Evolutionary conservation across 2,113 vertebrate species (phyloP).

Genomic region (Natator depressus): DNA sequence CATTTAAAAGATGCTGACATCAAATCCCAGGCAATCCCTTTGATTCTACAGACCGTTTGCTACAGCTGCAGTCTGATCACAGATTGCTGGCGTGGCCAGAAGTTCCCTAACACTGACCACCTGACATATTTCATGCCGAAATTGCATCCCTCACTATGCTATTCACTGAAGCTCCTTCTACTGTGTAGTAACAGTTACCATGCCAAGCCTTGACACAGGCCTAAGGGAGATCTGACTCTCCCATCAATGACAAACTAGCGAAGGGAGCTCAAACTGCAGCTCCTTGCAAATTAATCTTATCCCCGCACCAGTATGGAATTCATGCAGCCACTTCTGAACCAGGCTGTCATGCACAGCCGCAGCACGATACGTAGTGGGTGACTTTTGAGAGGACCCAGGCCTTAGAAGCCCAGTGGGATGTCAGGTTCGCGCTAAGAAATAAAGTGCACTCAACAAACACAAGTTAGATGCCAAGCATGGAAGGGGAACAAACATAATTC

Average conservation of each 20-base stretch:
- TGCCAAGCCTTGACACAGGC: background rate
- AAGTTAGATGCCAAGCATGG: background rate
- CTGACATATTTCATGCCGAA: background rate
- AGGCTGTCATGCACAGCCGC: background rate
- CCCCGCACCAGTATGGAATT: rapidly evolving
- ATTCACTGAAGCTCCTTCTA: background rate
- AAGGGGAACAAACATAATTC: background rate
- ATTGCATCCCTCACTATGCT: background rate
- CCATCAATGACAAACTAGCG: background rate
- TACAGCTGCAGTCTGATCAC: background rate
- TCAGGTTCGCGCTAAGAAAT: conserved; percentile 9
- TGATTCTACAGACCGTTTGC: rapidly evolving
- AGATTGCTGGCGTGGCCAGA: background rate
- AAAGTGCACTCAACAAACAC: background rate
- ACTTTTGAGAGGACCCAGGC: background rate
- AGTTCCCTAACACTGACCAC: background rate
- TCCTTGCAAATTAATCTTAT: background rate
- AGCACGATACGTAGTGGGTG: background rate
- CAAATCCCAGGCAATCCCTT: background rate
- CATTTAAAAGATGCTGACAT: background rate
- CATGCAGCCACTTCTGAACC: background rate
- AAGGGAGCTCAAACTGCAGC: background rate
- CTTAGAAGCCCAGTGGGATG: background rate
- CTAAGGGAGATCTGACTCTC: background rate
- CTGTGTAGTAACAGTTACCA: background rate